phyloP scores from a whole-genome alignment of 2,113 vertebrate species.

The Hippocampus mohnikei region DNA sequence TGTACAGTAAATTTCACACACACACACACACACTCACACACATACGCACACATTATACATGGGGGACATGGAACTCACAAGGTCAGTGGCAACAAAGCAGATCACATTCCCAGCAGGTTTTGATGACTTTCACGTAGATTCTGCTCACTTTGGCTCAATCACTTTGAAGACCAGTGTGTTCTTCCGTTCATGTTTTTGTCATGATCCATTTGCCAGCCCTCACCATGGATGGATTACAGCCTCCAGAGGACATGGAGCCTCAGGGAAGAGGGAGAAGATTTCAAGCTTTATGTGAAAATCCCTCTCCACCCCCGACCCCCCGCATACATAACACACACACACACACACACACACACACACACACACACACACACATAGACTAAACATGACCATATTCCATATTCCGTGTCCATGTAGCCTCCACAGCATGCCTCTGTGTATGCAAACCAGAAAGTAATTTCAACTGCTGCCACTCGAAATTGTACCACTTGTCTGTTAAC shows the following conservation, averaged over 20 bases:
- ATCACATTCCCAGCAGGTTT: constrained; percentile 39
- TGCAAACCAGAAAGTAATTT: background rate
- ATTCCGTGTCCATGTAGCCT: background rate
- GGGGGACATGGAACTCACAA: constrained; percentile 42
- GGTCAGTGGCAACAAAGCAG: constrained; percentile 41
- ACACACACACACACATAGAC: background rate
- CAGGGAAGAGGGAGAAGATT: constrained; percentile 17
- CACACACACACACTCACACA: constrained; percentile 22
- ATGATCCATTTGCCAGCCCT: constrained; percentile 31
- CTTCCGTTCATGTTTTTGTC: constrained; percentile 24
- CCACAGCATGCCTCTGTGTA: background rate
- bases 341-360: background rate
- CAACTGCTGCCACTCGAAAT: background rate
- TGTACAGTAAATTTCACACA: constrained; percentile 18
- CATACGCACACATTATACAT: constrained; percentile 5
- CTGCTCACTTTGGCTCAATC: constrained; percentile 44
- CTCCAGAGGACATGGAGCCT: constrained; percentile 22
- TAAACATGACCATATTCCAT: too few relatives aligned
- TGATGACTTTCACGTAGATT: constrained; percentile 49
- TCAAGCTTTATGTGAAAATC: constrained; percentile 12
- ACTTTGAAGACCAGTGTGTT: constrained; percentile 40
- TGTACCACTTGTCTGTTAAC: background rate
- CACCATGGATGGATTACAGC: constrained; percentile 35
- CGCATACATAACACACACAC: background rate
- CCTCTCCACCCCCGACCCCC: background rate